Evolutionary conservation across 1,140 invertebrate species (phyloP).

Genomic region (Eriosoma lanigerum): DNA sequence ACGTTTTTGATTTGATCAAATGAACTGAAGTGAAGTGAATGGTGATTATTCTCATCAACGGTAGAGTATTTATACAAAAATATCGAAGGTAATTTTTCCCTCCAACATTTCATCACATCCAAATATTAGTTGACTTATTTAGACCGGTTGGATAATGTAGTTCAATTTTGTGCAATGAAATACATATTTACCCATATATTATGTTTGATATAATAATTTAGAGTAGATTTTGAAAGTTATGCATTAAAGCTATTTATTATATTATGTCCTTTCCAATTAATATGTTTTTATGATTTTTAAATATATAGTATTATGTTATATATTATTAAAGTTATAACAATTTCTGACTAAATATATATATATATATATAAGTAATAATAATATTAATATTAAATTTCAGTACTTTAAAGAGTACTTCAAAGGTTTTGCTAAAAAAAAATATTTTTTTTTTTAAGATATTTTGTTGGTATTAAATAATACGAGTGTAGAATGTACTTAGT

Average conservation of each 20-base stretch:
- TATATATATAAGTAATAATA: too few species aligned
- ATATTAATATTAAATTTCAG: too few species aligned
- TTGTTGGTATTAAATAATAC: too few species aligned
- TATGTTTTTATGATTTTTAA: too few species aligned
- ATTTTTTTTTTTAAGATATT: too few species aligned
- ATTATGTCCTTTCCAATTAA: background rate
- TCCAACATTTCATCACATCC: background rate
- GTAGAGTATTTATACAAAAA: constrained; percentile 12
- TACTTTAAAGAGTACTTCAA: too few species aligned
- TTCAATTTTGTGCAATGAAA: background rate
- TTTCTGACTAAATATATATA: too few species aligned
- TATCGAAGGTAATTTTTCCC: constrained; percentile 29
- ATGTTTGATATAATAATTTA: background rate
- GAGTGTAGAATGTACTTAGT: too few species aligned
- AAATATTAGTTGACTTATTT: background rate
- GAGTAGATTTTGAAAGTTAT: background rate
- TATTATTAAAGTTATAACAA: too few species aligned
- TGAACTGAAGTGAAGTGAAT: background rate
- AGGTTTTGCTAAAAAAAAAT: too few species aligned
- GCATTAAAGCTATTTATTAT: background rate
- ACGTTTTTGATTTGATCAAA: background rate
- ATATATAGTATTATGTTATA: too few species aligned
- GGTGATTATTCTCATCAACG: background rate
- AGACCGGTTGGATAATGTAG: constrained; percentile 39
- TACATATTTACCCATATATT: background rate